phyloP scores from a whole-genome alignment of 1,140 invertebrate genomes.

The Drosophila willistoni region DNA sequence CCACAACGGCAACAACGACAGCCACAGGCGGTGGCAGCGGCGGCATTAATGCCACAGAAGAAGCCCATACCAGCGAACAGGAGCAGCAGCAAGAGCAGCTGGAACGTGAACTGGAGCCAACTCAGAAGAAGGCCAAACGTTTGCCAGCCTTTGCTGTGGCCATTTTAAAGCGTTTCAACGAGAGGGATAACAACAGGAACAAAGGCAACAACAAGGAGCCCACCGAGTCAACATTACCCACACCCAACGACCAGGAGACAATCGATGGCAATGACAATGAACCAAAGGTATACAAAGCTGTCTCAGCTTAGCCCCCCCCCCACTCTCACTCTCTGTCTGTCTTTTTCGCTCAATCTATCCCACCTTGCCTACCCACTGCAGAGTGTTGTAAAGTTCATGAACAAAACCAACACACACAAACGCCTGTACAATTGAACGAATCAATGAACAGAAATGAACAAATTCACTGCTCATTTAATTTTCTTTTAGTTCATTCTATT shows the following conservation, averaged over 20 bases:
- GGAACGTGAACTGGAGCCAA: slow-evolving; percentile 6
- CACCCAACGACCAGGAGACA: slow-evolving; percentile 42
- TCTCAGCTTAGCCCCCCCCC: slow-evolving; percentile 28
- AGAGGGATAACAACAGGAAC: slow-evolving; percentile 58
- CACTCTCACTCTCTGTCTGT: slow-evolving; percentile 4
- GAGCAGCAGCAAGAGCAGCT: slow-evolving; percentile 34
- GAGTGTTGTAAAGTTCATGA: background rate
- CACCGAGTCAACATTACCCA: slow-evolving; percentile 41
- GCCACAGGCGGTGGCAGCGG: slow-evolving; percentile 45
- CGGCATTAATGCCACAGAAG: slow-evolving; percentile 39
- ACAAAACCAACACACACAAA: no score
- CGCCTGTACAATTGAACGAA: background rate
- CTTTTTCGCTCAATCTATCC: background rate
- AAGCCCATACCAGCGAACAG: slow-evolving; percentile 21
- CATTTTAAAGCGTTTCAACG: slow-evolving; percentile 76
- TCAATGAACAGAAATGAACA: slow-evolving; percentile 7
- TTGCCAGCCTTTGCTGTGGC: slow-evolving; percentile 73
- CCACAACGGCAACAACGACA: slow-evolving; percentile 54
- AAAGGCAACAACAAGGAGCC: slow-evolving; percentile 72
- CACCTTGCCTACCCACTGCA: background rate
- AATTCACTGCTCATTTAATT: background rate
- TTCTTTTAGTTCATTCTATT: background rate
- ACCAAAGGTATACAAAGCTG: slow-evolving; percentile 77
- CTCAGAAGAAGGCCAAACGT: slow-evolving; percentile 64
- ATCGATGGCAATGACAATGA: slow-evolving; percentile 83